Percentiles rank a stretch among this genome's conserved stretches.
Conservation (phyloP, 2,888 invertebrate genomes). For the Xestia sexstrigata region DNA sequence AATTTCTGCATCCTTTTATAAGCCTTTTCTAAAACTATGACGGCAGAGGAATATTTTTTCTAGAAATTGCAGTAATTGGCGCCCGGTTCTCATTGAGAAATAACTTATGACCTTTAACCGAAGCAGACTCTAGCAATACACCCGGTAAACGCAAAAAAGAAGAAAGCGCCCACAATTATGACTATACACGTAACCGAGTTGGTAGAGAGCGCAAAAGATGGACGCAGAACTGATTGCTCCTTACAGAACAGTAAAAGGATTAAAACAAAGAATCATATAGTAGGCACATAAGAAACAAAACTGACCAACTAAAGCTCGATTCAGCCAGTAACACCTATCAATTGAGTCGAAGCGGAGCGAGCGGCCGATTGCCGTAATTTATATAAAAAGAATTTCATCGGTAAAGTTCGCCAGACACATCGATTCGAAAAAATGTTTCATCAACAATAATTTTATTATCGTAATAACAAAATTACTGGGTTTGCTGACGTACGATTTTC, state of each 20-base stretch:
- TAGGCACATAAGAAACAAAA: constrained; percentile 62
- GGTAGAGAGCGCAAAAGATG: constrained; percentile 30
- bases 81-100: constrained; percentile 24
- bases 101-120: constrained; percentile 37
- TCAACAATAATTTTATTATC: constrained; percentile 91
- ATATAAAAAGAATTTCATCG: constrained; percentile 87
- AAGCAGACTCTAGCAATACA: constrained; percentile 7
- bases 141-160: constrained; percentile 28
- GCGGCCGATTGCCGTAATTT: constrained; percentile 89
- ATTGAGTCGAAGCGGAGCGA: constrained; percentile 82
- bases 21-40: constrained; percentile 9
- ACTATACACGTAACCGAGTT: constrained; percentile 17
- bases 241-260: constrained; percentile 46
- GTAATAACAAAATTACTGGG: constrained; percentile 91
- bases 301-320: constrained; percentile 74
- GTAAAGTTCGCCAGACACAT: constrained; percentile 89
- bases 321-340: constrained; percentile 85
- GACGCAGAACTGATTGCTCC: constrained; percentile 44
- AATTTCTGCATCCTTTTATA: constrained; percentile 10
- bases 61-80: constrained; percentile 34
- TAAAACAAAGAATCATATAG: constrained; percentile 53
- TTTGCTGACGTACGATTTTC: constrained; percentile 82
- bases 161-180: constrained; percentile 22
- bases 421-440: constrained; percentile 90
- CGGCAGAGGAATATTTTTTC: constrained; percentile 11